phyloP scores from a whole-genome alignment of 2,113 vertebrate species.

The Peromyscus leucopus region DNA sequence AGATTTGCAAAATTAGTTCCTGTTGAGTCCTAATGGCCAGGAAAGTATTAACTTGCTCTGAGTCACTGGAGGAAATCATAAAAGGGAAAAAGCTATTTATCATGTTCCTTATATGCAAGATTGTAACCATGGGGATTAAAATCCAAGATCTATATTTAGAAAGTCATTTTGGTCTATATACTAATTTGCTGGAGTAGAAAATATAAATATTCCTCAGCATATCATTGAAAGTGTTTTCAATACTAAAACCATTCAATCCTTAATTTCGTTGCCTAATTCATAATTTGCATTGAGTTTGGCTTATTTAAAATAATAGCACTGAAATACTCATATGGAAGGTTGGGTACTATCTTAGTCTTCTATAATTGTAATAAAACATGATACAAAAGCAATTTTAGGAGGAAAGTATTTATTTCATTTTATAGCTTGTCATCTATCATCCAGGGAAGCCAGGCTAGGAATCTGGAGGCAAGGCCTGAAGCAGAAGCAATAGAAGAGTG shows the following conservation, averaged over 20 bases:
- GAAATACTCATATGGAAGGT: background rate
- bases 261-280: constrained; percentile 11
- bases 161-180: background rate
- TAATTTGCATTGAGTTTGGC: constrained; percentile 21
- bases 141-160: constrained; percentile 25
- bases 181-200: constrained; percentile 34
- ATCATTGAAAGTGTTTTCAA: constrained; percentile 16
- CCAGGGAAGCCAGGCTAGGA: background rate
- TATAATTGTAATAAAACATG: background rate
- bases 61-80: constrained; percentile 54
- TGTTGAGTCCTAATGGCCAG: constrained; percentile 51
- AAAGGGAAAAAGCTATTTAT: constrained; percentile 49
- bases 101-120: background rate
- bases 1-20: constrained; percentile 61
- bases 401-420: background rate
- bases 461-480: background rate
- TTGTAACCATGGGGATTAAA: background rate
- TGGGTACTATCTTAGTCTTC: background rate
- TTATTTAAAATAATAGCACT: constrained; percentile 7
- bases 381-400: background rate
- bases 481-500: background rate
- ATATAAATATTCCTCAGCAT: background rate
- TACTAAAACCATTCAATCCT: background rate
- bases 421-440: background rate
- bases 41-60: constrained; percentile 55